phyloP scores from a whole-genome alignment of 1,140 invertebrate species.

The Drosophila tristis region DNA sequence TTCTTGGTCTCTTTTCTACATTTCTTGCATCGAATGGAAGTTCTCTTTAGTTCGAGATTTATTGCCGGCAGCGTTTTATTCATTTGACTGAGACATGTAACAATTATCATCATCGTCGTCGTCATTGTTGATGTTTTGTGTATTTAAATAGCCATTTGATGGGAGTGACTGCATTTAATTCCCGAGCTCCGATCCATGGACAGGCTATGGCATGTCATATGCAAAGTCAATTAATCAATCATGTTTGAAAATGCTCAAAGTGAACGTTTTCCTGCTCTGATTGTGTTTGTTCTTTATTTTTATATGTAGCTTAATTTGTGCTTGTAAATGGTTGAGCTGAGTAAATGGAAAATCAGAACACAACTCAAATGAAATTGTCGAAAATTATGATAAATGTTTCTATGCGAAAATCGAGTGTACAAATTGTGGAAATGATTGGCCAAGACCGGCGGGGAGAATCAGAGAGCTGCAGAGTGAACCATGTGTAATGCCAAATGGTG shows the following conservation, averaged over 20 bases:
- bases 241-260: slow-evolving; percentile 61
- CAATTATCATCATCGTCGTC: slow-evolving; percentile 56
- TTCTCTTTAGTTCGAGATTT: background rate
- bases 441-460: background rate
- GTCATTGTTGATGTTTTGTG: slow-evolving; percentile 35
- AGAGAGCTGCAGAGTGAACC: background rate
- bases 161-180: slow-evolving; percentile 47
- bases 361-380: no score
- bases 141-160: slow-evolving; percentile 68
- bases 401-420: slow-evolving; percentile 13
- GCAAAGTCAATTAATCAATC: slow-evolving; percentile 72
- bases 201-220: slow-evolving; percentile 13
- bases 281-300: background rate
- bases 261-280: slow-evolving; percentile 24
- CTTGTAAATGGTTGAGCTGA: background rate
- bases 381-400: background rate
- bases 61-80: slow-evolving; percentile 11
- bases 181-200: slow-evolving; percentile 10
- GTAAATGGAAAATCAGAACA: slow-evolving; percentile 11
- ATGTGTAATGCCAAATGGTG: background rate
- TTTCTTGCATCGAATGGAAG: background rate
- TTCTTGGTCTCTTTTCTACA: background rate
- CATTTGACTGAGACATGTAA: slow-evolving; percentile 42
- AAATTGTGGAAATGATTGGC: slow-evolving; percentile 15
- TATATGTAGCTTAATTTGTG: slow-evolving; percentile 1